Base-by-base conservation (phyloP, 1,140 invertebrate species). In the Zaprionus africanus region DNA sequence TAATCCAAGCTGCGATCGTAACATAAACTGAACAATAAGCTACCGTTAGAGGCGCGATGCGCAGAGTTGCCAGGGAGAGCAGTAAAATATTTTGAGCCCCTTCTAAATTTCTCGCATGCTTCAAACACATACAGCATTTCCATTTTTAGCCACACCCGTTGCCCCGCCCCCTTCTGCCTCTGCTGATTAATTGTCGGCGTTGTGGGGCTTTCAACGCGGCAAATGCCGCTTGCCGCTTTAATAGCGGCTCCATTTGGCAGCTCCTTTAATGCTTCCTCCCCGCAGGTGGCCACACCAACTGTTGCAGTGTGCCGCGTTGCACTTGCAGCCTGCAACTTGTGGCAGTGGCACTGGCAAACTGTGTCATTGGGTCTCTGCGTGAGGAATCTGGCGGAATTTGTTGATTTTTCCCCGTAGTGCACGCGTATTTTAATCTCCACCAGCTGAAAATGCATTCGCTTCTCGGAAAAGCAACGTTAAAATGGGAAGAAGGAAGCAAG, bases 301-400 rank as follows among this genome's bases (percentile, higher is more conserved):
- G 74, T 66, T 76, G 74, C 74, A 13, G 46, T n/a, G 6, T 9
- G 15, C 41, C 15, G 15, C 17, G 60, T 71, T 60, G 59, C 61
- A 31, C 19, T 56, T 24, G 51, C 46, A 51, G 1, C 12, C 22
- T 56, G 49, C 58, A 34, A 34, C 31, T 34, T 34, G 31, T 6
- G 38, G 38, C 38, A 54, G 12, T 61, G 53, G 49, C 65, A 79
- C 12, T 54, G 78, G 78, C 76, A 71, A 83, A 73, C 81, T 88
- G 80, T 88, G 84, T 88, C 84, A 88, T 90, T 88, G 78, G 81
- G 81, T 76, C 74, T 88, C 74, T 88, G 12, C 4, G 17, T 67
- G 62, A 53, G 66, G 62, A 63, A 73, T 62, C n/a, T n/a, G 17
- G n/a, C n/a, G 41, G 41, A 46, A 46, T 46, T 46, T 46, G 41